Base-by-base conservation (phyloP, 37 sponge, comb jelly and placozoan genomes). In the Eunapius fragilis region DNA sequence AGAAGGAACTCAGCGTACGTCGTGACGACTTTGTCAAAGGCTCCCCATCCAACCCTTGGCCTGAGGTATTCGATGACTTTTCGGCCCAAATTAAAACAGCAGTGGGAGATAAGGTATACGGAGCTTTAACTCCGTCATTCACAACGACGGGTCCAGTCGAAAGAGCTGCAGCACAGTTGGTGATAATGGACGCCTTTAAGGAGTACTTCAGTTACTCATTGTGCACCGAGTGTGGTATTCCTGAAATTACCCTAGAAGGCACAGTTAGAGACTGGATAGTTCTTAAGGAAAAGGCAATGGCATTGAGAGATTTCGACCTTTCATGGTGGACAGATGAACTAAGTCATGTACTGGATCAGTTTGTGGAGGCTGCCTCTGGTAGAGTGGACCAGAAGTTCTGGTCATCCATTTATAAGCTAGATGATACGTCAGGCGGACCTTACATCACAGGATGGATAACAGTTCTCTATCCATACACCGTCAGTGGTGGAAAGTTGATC, bases 201-300 rank as follows among this genome's bases (percentile, higher is more conserved):
- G 34, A 77, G 28, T 92, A 92, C 37, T 92, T 92, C 30, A 19
- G 11, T 23, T 92, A 80, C 71, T 19, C 31, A 28, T 0, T 78
- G 4, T 12, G 22, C 10, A 70, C 79, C 33, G 0, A 34, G 0
- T 92, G 92, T 92, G 92, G 92, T 31, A 84, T 92, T 38, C 92
- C 92, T 26, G 84, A 84, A 67, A 84, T 92, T 36, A 92, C 92
- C 49, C 73, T 92, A 14, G 85, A 84, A 33, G 92, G 92, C 2
- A 84, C 92, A 22, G 45, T 69, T 11, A 76, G 79, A 5, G 92
- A 92, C 81, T 92, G 92, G 92, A 77, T 74, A 50, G 31, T 31
- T 76, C 67, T 92, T 4, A 80, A 77, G 26, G 81, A 87, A 14
- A 87, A 83, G 71, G 88, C 77, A 5, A 35, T 58, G 17, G 34